phyloP scores from a whole-genome alignment of 2,113 vertebrate species.

The Pachycephala philippinensis region DNA sequence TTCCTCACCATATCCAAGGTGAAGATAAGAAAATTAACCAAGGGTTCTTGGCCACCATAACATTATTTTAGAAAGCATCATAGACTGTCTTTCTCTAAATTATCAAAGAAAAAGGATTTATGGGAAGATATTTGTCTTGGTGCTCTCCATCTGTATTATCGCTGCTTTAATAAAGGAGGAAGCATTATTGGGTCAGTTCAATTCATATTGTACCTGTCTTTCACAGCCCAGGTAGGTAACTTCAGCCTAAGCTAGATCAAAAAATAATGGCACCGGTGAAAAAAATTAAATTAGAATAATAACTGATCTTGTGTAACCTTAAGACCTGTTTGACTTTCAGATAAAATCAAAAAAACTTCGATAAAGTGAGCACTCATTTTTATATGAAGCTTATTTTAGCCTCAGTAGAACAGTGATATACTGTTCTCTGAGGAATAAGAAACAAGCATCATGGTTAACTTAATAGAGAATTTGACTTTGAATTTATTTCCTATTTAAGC shows the following conservation, averaged over 20 bases:
- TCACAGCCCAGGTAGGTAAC: background rate
- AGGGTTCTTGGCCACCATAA: background rate
- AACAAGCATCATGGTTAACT: slow-evolving; percentile 67
- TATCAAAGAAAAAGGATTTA: background rate
- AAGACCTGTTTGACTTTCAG: slow-evolving; percentile 69
- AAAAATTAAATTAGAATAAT: slow-evolving; percentile 41
- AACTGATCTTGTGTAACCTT: slow-evolving; percentile 62
- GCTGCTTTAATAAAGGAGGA: background rate
- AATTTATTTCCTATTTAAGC: slow-evolving; percentile 74
- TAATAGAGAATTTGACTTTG: slow-evolving; percentile 76
- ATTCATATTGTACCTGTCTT: background rate
- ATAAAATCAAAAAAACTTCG: slow-evolving; percentile 55
- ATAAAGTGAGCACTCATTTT: slow-evolving; percentile 49
- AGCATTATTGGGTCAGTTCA: background rate
- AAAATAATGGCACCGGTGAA: background rate
- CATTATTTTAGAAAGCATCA: background rate
- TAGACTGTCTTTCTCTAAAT: background rate
- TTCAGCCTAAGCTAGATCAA: background rate
- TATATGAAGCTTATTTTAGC: slow-evolving; percentile 68
- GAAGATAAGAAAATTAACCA: background rate
- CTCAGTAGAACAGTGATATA: slow-evolving; percentile 56
- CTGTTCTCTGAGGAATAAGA: slow-evolving; percentile 70
- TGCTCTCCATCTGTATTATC: background rate
- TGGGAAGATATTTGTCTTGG: background rate
- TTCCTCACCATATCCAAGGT: background rate